These are phyloP conservation scores for Megaceryle alcyon DNA, from an alignment of 2,797 vertebrate species.

Conservation along the genomic window DNA sequence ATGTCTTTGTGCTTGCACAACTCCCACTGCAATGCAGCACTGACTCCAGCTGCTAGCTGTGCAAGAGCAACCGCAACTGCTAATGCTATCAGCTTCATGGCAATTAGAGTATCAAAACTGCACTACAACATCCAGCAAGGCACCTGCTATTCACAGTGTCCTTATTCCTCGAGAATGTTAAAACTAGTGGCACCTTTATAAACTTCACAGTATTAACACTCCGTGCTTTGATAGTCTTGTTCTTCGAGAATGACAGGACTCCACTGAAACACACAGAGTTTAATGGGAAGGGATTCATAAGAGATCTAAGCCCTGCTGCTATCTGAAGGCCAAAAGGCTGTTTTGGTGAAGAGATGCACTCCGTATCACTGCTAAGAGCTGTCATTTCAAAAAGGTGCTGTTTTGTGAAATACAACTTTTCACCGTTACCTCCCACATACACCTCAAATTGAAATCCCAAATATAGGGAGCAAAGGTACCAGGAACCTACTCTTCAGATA, in stretches of 20 bases:
- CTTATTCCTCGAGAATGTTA: background rate
- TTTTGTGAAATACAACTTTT: background rate
- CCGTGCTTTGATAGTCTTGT: background rate
- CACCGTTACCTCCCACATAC: accelerated
- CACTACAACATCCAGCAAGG: background rate
- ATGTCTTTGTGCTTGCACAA: background rate
- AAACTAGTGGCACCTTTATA: background rate
- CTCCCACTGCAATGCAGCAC: background rate
- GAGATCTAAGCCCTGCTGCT: background rate
- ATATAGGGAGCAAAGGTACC: background rate
- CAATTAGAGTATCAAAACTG: background rate
- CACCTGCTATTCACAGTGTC: background rate
- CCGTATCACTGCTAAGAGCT: background rate
- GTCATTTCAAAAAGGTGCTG: background rate
- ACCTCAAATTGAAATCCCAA: background rate
- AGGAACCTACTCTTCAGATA: background rate
- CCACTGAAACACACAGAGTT: accelerated
- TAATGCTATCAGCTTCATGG: background rate
- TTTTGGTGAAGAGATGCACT: background rate
- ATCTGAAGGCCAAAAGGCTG: background rate
- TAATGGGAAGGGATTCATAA: background rate
- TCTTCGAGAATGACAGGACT: background rate
- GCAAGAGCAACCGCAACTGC: background rate
- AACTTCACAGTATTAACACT: background rate
- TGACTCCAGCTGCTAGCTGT: background rate